A percentile compares a stretch with the other conserved stretches of the same genome.
Conservation (phyloP, 1,140 invertebrate species). For the Plectus sambesii region DNA sequence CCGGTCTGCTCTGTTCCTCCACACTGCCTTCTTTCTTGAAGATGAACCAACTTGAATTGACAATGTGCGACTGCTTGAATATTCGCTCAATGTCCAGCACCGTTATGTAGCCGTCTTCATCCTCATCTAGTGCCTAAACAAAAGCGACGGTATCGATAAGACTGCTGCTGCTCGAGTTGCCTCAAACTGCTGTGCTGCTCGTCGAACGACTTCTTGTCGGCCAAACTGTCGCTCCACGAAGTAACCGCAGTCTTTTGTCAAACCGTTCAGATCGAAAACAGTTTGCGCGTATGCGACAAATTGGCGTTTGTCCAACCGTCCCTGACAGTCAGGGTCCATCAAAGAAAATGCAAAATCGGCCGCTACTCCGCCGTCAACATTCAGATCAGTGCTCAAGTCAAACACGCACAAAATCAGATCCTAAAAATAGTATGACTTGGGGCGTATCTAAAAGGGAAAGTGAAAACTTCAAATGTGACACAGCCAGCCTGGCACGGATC, state of each 20-base stretch:
- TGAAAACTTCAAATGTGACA: constrained; percentile 9
- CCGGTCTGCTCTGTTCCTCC: no score
- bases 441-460: constrained; percentile 1
- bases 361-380: not conserved
- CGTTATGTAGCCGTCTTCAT: constrained; percentile 29
- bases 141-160: constrained; percentile 1
- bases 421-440: constrained; percentile 19
- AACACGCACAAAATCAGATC: constrained; percentile 27
- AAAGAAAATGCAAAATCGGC: constrained; percentile 29
- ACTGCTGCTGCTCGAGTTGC: constrained; percentile 19
- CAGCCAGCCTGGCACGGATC: constrained; percentile 18
- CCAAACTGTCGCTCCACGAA: no score
- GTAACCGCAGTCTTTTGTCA: constrained; percentile 11
- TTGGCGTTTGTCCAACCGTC: constrained; percentile 18
- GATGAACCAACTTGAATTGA: no score
- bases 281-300: constrained; percentile 24
- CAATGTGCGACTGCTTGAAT: constrained; percentile 23
- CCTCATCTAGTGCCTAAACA: constrained; percentile 21
- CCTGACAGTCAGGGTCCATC: constrained; percentile 28
- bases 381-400: constrained; percentile 21
- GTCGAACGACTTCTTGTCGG: constrained; percentile 24
- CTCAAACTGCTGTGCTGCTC: constrained; percentile 12
- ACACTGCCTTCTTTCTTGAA: no score
- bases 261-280: constrained; percentile 26
- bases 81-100: constrained; percentile 22